These are phyloP conservation scores for Cerastis rubricosa DNA, from an alignment of 2,888 invertebrate genomes.

Conservation along the genomic window DNA sequence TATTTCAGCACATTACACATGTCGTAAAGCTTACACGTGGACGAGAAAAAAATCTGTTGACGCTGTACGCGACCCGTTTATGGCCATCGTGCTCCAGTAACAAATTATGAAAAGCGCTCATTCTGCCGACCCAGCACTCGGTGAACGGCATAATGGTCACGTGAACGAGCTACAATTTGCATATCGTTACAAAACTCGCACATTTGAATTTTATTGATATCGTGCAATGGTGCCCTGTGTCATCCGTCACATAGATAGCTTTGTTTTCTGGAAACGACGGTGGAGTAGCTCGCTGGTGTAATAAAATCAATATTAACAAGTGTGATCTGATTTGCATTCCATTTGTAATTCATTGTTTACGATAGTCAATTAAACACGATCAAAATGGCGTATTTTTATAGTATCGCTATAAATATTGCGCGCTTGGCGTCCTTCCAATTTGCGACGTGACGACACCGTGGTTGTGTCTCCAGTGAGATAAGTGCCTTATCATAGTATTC, in stretches of 20 bases:
- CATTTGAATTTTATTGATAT: conserved; percentile 43
- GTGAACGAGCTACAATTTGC: conserved; percentile 31
- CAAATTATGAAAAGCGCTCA: background rate
- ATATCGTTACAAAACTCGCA: conserved; percentile 34
- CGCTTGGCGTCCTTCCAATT: conserved; percentile 31
- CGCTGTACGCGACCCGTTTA: background rate
- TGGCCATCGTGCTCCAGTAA: background rate
- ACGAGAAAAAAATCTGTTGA: background rate
- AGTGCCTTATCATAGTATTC: background rate
- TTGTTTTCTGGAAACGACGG: background rate
- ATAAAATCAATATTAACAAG: background rate
- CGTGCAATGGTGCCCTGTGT: background rate
- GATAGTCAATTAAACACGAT: background rate
- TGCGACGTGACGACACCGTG: conserved; percentile 1
- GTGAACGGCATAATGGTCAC: conserved; percentile 16
- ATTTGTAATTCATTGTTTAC: background rate
- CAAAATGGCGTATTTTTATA: background rate
- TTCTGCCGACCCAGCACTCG: background rate
- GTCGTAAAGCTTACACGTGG: conserved; percentile 13
- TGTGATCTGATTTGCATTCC: background rate
- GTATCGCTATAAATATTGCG: conserved; percentile 37
- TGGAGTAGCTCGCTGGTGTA: background rate
- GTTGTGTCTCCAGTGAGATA: conserved; percentile 2
- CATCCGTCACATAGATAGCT: background rate
- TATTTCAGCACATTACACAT: conserved; percentile 9